Conservation (phyloP, 2,113 vertebrate genomes). For the Alligator mississippiensis region DNA sequence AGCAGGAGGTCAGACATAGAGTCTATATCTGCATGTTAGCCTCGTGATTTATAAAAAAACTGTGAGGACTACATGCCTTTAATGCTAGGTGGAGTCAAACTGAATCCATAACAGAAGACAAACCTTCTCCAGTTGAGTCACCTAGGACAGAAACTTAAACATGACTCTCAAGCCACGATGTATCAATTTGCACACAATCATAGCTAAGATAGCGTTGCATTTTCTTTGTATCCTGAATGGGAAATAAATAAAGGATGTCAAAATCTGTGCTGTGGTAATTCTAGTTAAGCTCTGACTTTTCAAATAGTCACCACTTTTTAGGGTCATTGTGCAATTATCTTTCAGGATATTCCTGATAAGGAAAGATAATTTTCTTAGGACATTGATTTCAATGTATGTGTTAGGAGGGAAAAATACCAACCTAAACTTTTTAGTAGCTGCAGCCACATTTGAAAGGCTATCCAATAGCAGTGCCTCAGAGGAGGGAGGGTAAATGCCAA, state of each 20-base stretch:
- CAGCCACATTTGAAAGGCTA: slow-evolving; percentile 17
- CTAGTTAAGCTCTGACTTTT: not conserved
- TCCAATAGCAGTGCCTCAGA: not conserved
- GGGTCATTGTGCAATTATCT: not conserved
- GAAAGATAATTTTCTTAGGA: not conserved
- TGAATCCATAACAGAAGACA: not conserved
- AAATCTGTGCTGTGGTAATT: not conserved
- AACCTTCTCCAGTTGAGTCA: slow-evolving; percentile 29
- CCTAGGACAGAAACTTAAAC: not conserved
- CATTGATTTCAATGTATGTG: not conserved
- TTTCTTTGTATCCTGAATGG: not conserved
- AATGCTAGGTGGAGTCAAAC: no score
- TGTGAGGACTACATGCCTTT: no score
- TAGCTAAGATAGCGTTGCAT: not conserved
- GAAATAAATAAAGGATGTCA: not conserved
- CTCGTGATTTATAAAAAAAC: slow-evolving; percentile 36
- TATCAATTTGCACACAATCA: not conserved
- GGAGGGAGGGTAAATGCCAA: not conserved
- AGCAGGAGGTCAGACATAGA: not conserved
- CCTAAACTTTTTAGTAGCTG: not conserved
- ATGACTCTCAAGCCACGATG: not conserved
- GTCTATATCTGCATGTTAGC: not conserved
- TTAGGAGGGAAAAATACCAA: not conserved
- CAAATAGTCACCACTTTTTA: not conserved
- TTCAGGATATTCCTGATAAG: not conserved